phyloP scores from a whole-genome alignment of 37 sponge, comb jelly and placozoan species.

The Tethya wilhelma region DNA sequence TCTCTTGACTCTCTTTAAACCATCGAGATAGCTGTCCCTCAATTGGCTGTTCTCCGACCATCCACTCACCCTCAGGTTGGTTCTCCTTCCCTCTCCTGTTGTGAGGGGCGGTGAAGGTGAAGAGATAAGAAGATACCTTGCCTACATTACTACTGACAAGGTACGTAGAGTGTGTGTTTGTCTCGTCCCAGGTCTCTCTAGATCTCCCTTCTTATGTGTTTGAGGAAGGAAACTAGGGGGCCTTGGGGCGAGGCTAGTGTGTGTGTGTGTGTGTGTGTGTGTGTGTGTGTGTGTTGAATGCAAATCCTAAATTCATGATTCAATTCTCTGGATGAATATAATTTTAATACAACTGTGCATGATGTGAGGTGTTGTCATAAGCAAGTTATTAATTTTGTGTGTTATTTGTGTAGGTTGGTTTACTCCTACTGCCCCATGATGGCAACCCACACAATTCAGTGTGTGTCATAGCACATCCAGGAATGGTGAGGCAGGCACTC shows the following conservation, averaged over 20 bases:
- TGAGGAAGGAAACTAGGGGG: no score
- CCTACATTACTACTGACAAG: constrained; percentile 87
- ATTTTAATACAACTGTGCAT: no score
- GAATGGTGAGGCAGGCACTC: constrained; percentile 49
- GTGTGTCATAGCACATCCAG: constrained; percentile 89
- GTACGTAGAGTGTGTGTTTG: no score
- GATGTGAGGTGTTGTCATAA: no score
- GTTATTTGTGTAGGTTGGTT: constrained; percentile 68
- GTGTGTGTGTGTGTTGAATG: no score
- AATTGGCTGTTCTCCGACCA: neutral
- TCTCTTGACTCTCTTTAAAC: neutral
- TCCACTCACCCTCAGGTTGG: constrained; percentile 33
- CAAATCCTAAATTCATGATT: no score
- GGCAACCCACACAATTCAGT: constrained; percentile 94
- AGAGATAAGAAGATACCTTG: constrained; percentile 73
- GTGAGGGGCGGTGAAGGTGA: constrained; percentile 17
- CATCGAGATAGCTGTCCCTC: neutral
- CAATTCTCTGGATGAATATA: no score
- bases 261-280: no score
- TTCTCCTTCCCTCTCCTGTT: constrained; percentile 59
- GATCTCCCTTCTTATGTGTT: no score
- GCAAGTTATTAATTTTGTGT: no score
- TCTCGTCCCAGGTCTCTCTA: no score
- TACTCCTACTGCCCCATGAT: constrained; percentile 89
- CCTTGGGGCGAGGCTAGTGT: no score